A percentile compares a stretch with the other conserved stretches of the same genome.
phyloP scores from a whole-genome alignment of 2,113 vertebrate species.

The Microtus oregoni region DNA sequence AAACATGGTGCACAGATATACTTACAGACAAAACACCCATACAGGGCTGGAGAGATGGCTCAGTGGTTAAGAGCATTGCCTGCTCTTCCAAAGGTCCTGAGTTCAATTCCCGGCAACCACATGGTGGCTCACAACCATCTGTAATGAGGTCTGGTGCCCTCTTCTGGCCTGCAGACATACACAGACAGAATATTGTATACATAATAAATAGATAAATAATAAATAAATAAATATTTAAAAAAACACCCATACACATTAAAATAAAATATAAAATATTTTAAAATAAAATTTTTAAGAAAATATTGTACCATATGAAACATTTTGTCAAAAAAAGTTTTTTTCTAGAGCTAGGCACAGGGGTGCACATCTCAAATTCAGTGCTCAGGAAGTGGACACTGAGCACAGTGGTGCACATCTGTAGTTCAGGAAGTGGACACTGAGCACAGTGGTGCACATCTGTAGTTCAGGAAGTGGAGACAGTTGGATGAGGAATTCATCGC shows the following conservation, averaged over 20 bases:
- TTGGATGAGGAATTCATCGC: neutral
- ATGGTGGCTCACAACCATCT: too few species aligned
- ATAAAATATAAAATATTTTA: neutral
- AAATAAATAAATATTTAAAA: too few species aligned
- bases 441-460: neutral
- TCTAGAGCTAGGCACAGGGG: neutral
- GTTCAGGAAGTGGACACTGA: neutral
- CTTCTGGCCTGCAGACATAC: too few species aligned
- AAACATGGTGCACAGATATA: neutral
- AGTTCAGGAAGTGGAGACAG: neutral
- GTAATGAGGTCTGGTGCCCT: too few species aligned
- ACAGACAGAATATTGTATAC: too few species aligned
- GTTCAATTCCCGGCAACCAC: too few species aligned
- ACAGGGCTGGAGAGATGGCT: too few species aligned
- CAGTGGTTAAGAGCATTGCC: too few species aligned
- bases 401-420: too few species aligned
- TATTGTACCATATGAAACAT: conserved; percentile 50
- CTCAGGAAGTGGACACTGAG: neutral
- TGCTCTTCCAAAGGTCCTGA: too few species aligned
- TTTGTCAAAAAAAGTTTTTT: neutral
- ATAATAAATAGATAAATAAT: too few species aligned
- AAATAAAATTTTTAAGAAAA: neutral
- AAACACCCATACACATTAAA: neutral
- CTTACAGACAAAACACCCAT: neutral
- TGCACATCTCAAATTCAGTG: neutral